Evolutionary conservation across 2,888 invertebrate genomes (phyloP), one percentile per base, ranked within the genome.

Genomic region (Theretra japonica): DNA sequence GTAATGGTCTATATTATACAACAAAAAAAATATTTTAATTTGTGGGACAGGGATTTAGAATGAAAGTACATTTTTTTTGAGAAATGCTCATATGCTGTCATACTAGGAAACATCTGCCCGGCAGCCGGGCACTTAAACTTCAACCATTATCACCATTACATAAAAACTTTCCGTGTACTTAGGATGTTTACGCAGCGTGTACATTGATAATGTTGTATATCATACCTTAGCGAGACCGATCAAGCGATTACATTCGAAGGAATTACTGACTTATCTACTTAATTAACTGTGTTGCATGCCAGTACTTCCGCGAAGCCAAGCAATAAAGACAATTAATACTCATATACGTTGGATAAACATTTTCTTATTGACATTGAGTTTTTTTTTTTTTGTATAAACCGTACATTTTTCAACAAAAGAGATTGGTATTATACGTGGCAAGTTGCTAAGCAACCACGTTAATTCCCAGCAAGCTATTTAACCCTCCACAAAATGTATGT

Each of bases 181-280:
- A 0, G 21, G 62, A 41, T 41, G 41, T 53, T 53, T 65, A 23
- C 17, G 17, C 23, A 41, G 33, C 41, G 48, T 48, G 48, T 41
- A 17, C 21, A 21, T 15, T 23, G 48, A 65, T 65, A 65, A 23
- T 65, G 7, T 62, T 41, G 15, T 41, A 1, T 0, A 25, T 65
- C 41, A 23, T 48, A 23, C 41, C 23, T 17, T 65, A 48, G 15
- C 23, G 23, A 48, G 65, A 48, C 65, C 41, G 48, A 65, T 65
- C 65, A 65, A 21, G 21, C 48, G 65, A 65, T 65, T 48, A 53
- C 53, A 65, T 33, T 23, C 21, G 21, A 41, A 65, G 62, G 62
- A 15, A 65, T 65, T 41, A 48, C 21, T 4, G 62, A 21, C 33
- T 41, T 62, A 48, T 65, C 48, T 65, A 65, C 48, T 6, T 65